phyloP scores from a whole-genome alignment of 1,140 invertebrate species.

The Sitophilus oryzae region DNA sequence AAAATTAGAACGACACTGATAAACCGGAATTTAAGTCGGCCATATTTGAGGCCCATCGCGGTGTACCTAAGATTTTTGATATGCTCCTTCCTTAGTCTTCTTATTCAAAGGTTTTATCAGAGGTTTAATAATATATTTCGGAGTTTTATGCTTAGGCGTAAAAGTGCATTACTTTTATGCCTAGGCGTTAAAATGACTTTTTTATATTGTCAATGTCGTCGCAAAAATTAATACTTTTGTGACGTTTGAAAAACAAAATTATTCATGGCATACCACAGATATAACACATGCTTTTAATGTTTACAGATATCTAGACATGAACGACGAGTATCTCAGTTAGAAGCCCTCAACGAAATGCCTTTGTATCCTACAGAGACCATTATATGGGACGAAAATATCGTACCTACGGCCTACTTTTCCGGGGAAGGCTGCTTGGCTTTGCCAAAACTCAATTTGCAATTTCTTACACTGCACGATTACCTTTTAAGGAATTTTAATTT shows the following conservation, averaged over 20 bases:
- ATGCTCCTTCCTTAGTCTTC: no score
- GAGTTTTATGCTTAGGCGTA: no score
- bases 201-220: no score
- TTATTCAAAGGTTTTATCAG: no score
- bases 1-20: no score
- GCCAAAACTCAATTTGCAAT: conserved; percentile 97
- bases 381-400: conserved; percentile 99
- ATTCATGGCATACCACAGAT: background rate
- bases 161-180: no score
- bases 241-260: background rate
- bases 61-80: no score
- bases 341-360: conserved; percentile 96
- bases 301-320: conserved; percentile 79
- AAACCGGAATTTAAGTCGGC: no score
- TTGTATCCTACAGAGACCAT: conserved; percentile 97
- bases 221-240: no score
- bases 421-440: conserved; percentile 92
- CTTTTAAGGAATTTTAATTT: conserved; percentile 95
- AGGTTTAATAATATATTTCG: no score
- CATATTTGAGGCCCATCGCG: no score
- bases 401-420: conserved; percentile 95
- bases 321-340: conserved; percentile 82
- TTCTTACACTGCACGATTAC: conserved; percentile 97
- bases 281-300: background rate
- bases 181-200: no score